Base-by-base conservation (phyloP, 1,140 invertebrate genomes). In the Neuroterus valhalla region DNA sequence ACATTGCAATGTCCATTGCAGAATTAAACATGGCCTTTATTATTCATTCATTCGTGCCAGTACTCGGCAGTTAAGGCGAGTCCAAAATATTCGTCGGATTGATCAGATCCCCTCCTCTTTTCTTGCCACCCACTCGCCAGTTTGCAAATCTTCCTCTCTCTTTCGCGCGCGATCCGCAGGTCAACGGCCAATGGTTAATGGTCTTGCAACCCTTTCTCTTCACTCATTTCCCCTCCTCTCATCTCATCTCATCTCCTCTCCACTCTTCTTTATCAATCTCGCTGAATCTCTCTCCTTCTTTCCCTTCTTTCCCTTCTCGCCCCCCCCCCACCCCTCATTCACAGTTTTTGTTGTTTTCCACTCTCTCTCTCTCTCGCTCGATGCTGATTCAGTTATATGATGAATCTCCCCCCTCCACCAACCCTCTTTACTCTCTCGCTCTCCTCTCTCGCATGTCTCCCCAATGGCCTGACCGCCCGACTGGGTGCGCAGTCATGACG, bases 101-200 rank as follows among this genome's bases (percentile, higher is more conserved):
- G 48, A 52, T 52, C 17, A 52, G 48, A 2, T 17, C 48, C 3
- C 17, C n/a, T 17, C 17, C 48, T 52, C 11, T 52, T 52, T 52
- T 48, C 19, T 48, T 2, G 12, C 48, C 48, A 52, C 48, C 48
- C 48, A 52, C 48, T 52, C 19, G 19, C 19, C 5, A 4, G 48
- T n/a, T n/a, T n/a, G n/a, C n/a, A n/a, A n/a, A 52, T 52, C 12
- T 23, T 21, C 48, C 48, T 21, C 17, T 23, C 17, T 52, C n/a
- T n/a, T n/a, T n/a, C n/a, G n/a, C n/a, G n/a, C 2, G n/a, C 3
- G n/a, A 52, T 23, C 14, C 48, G 5, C 19, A 8, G 48, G 48
- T 52, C 48, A 52, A 52, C 48, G 48, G 17, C 48, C 48, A 52
- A 52, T 52, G 23, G 48, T 52, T 52, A 52, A 52, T 52, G 19